phyloP scores from a whole-genome alignment of 2,113 vertebrate genomes.

The Notothenia rossii region DNA sequence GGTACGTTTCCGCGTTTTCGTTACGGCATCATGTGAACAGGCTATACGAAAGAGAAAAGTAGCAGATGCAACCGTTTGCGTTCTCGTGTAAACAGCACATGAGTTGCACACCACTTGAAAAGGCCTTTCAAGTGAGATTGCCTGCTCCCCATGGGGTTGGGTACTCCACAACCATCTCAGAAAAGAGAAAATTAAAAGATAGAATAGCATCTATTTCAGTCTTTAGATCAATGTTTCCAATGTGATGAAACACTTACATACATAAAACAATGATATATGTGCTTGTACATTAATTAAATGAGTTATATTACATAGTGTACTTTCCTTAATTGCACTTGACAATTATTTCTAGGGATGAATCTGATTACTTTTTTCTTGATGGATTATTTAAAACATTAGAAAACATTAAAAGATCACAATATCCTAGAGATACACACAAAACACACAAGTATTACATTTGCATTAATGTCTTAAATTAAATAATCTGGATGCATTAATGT shows the following conservation, averaged over 20 bases:
- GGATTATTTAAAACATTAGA: background rate
- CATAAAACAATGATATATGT: background rate
- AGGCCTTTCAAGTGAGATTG: constrained; percentile 54
- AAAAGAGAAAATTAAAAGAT: constrained; percentile 15
- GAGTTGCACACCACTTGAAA: constrained; percentile 48
- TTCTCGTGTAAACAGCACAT: no score
- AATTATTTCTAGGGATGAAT: background rate
- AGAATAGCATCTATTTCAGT: constrained; percentile 1
- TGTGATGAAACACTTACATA: constrained; percentile 2
- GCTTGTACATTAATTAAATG: background rate
- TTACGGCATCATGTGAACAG: no score
- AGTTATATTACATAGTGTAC: background rate
- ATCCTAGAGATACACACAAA: background rate
- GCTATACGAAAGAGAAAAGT: no score
- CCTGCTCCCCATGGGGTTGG: constrained; percentile 35
- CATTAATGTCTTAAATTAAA: background rate
- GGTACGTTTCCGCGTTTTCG: no score
- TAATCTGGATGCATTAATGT: background rate
- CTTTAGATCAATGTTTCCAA: background rate
- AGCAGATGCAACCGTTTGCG: no score
- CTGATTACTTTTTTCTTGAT: background rate
- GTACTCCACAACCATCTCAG: constrained; percentile 25
- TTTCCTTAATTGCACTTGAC: background rate
- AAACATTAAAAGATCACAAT: background rate
- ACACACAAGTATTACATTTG: background rate